Base-by-base conservation (phyloP, 2,797 vertebrate species). In the Paramormyrops hopkinsi region DNA sequence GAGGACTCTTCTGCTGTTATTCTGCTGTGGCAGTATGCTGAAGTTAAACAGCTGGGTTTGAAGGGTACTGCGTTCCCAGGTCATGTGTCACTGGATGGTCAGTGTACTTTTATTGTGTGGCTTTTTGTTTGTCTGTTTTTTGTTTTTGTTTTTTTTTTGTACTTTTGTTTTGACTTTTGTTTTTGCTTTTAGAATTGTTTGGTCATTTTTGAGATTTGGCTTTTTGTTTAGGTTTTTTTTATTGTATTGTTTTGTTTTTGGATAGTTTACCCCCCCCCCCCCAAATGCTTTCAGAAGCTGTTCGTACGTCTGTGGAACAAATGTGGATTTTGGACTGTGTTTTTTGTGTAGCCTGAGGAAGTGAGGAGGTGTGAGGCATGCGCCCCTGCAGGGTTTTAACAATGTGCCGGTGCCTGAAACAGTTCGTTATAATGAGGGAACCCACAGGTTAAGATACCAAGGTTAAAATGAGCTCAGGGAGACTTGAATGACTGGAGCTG, bases 401-500 rank as follows among this genome's bases (percentile, higher is more conserved):
- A 44, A 41, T 14, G 50, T 54, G 37, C 4, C 6, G 17, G n/a
- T 89, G 41, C 12, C 76, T 62, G 37, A 19, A 48, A 62, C 5
- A 33, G 33, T 41, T 51, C 1, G 5, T 4, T 50, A 62, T 22
- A 54, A 88, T 22, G 56, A 53, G 33, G 22, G 44, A 41, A 76
- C 41, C 14, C 41, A 11, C 46, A 46, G 33, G 8, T 56, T 56
- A 76, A 87, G 33, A 87, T 25, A 29, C 37, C n/a, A 14, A 88
- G 73, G 73, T 44, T 79, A 79, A 33, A 37, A 84, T 88, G 73
- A 62, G 86, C 89, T 90, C 89, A 90, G 89, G 87, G 73, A 88
- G 82, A 90, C 56, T 84, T 14, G 59, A 89, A 76, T 69, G 84
- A 48, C 22, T 87, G 44, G 73, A 44, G 9, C 89, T 84, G 54